Base-by-base conservation (phyloP, 1,140 invertebrate species). In the Danaus melanippus region DNA sequence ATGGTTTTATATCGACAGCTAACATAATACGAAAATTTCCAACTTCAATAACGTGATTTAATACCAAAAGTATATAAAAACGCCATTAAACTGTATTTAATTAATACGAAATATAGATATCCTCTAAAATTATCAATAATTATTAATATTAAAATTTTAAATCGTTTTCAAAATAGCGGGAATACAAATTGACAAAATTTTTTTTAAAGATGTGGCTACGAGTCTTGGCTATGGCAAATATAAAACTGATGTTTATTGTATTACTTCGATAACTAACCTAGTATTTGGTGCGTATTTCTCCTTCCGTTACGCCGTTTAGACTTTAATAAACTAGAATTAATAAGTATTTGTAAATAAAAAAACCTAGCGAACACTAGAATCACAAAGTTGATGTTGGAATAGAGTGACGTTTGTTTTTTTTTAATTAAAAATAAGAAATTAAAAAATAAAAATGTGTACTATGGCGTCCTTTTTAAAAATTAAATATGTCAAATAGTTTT, bases 391-490 rank as follows among this genome's bases (percentile, higher is more conserved):
- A 4, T 12, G 15, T 40, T 41, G 9, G 52, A 56, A 61, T 61
- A 65, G 55, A 57, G 55, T 50, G 44, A 60, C 56, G 60, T 56
- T 61, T 61, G 56, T 54, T 54, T 66, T 64, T 63, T 66, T 66
- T 62, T 60, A 56, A 59, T 66, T 59, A 62, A 66, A 62, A 62
- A 66, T 62, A 62, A 46, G 15, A 59, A 56, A 39, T 39, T 12
- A 11, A 50, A 53, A 62, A 56, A 53, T 58, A 66, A 65, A 66
- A 62, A 49, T 12, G 53, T 15, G 9, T 54, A 50, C 60, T 56
- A 61, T 65, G 63, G 52, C 47, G 50, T 55, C 21, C 21, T 61
- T 62, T 42, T 46, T 46, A 56, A 59, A 54, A 57, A 57, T 53
- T 58, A 60, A 60, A 60, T 54, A 60, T 62, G 56, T 66, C 60